These are phyloP conservation scores for Drymonia ruficornis DNA, from an alignment of 2,888 invertebrate species.

Conservation along the genomic window DNA sequence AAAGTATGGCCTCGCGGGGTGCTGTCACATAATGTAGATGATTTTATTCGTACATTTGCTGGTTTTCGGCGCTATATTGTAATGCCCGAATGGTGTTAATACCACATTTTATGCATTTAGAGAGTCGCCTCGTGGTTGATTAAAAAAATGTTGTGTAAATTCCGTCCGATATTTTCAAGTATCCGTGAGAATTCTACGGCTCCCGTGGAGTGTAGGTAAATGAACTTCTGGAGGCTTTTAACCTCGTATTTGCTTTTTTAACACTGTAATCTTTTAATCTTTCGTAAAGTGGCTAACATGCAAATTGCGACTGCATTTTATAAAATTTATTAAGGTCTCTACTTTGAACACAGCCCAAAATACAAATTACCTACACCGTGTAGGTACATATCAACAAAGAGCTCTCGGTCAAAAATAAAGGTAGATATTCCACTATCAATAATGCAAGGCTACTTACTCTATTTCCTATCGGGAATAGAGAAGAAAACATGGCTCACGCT, in stretches of 20 bases:
- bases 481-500: conserved; percentile 47
- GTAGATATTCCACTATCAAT: conserved; percentile 52
- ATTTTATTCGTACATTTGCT: conserved; percentile 68
- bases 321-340: neutral
- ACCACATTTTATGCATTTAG: conserved; percentile 69
- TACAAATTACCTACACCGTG: neutral
- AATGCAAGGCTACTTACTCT: conserved; percentile 64
- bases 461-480: conserved; percentile 57
- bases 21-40: conserved; percentile 69
- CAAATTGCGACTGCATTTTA: conserved; percentile 3
- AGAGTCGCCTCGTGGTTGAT: conserved; percentile 61
- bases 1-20: conserved; percentile 58
- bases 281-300: conserved; percentile 13
- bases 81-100: conserved; percentile 78
- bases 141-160: conserved; percentile 63
- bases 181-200: conserved; percentile 43
- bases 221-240: conserved; percentile 30
- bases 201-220: conserved; percentile 20
- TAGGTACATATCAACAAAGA: conserved; percentile 28
- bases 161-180: conserved; percentile 48
- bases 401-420: conserved; percentile 33
- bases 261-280: conserved; percentile 33
- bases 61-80: conserved; percentile 64
- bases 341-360: neutral
- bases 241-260: conserved; percentile 32